phyloP scores from a whole-genome alignment of 2,888 invertebrate species.

The Venusia cambrica region DNA sequence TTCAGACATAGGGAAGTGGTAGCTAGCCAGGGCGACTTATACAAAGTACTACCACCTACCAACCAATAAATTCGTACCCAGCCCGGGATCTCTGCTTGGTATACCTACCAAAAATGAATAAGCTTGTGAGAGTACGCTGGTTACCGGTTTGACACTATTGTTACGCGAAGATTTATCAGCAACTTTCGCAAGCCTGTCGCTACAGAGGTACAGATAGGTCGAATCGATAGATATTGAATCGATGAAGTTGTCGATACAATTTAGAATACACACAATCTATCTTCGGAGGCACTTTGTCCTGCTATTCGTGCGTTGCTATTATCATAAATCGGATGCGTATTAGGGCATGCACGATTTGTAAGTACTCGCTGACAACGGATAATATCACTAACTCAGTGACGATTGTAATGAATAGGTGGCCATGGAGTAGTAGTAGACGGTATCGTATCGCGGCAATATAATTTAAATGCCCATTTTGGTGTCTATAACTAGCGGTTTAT shows the following conservation, averaged over 20 bases:
- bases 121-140: conserved; percentile 11
- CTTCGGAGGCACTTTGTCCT: conserved; percentile 23
- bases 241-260: conserved; percentile 31
- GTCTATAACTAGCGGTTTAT: conserved; percentile 26
- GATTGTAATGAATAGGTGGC: conserved; percentile 49
- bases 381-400: conserved; percentile 44
- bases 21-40: too few species aligned
- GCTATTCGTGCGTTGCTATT: conserved; percentile 32
- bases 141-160: conserved; percentile 1
- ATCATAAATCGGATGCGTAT: conserved; percentile 32
- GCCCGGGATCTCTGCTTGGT: too few species aligned
- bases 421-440: conserved; percentile 43
- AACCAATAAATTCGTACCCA: too few species aligned
- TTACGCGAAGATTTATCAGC: conserved; percentile 27
- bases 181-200: conserved; percentile 28
- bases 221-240: conserved; percentile 30
- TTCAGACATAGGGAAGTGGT: too few species aligned
- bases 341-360: conserved; percentile 36
- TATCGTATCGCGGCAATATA: conserved; percentile 35
- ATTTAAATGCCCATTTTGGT: conserved; percentile 28
- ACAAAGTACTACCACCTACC: too few species aligned
- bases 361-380: conserved; percentile 42
- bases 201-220: conserved; percentile 27
- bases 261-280: conserved; percentile 26
- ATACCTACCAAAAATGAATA: too few species aligned